Evolutionary conservation across 1,140 invertebrate genomes (phyloP).

Genomic region (Calliopsis andreniformis): DNA sequence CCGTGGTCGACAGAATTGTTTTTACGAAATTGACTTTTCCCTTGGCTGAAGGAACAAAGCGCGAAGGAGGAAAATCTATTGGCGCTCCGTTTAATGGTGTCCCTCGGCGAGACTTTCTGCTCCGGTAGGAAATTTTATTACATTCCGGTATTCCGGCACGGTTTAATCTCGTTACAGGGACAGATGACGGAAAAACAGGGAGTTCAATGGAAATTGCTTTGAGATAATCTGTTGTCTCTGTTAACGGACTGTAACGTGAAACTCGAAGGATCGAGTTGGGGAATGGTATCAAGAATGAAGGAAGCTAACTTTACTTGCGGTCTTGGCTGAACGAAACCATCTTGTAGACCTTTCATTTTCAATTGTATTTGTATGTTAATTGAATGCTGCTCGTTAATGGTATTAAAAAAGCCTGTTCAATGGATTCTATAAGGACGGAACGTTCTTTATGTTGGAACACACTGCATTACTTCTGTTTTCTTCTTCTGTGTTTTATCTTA

Average conservation of each 20-base stretch:
- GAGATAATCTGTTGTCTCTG: conserved; percentile 22
- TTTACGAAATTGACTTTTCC: conserved; percentile 74
- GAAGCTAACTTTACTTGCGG: too few species aligned
- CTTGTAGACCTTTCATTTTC: too few species aligned
- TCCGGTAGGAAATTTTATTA: conserved; percentile 54
- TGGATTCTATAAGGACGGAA: too few species aligned
- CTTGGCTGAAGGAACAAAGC: conserved; percentile 58
- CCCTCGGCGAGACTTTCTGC: conserved; percentile 48
- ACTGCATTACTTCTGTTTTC: too few species aligned
- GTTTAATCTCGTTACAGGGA: conserved; percentile 47
- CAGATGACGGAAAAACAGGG: conserved; percentile 16
- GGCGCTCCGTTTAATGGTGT: conserved; percentile 55
- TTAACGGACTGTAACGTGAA: neutral
- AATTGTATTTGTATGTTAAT: too few species aligned
- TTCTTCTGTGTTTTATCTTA: too few species aligned
- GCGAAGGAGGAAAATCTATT: conserved; percentile 54
- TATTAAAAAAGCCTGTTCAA: too few species aligned
- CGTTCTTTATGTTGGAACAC: too few species aligned
- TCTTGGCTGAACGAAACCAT: too few species aligned
- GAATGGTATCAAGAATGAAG: too few species aligned
- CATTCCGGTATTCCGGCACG: conserved; percentile 40
- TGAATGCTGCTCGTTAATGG: too few species aligned
- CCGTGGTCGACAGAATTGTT: conserved; percentile 69
- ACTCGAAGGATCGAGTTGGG: neutral
- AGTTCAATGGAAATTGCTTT: conserved; percentile 34